Base-by-base conservation (phyloP, 2,113 vertebrate species). In the Sceloporus tristichus region DNA sequence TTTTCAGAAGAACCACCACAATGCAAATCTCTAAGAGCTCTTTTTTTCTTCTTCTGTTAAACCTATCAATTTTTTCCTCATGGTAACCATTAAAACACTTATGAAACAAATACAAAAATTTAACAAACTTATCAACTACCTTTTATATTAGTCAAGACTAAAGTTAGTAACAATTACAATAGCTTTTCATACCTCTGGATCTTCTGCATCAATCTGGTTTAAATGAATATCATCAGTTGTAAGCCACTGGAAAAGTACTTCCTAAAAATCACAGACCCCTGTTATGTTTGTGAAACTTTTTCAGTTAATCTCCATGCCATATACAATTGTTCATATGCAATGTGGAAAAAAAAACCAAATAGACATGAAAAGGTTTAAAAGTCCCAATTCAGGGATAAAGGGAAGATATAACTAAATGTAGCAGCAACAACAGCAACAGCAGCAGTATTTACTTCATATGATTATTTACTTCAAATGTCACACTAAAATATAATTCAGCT, bases 231-330 rank as follows among this genome's bases (percentile, higher is more conserved):
- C 98, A 73, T 96, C 97, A 23, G 98, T 98, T 87, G 98, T 99
- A 18, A 99, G 98, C 99, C 99, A 99, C 91, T 98, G 99, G 93
- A 99, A 98, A 91, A 99, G 96, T 79, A 99, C 98, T 89, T 99
- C 98, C 99, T 99, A 91, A 53, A 88, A 92, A 96, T 1, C 40
- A 86, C 29, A 92, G 71, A 85, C 3, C 27, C 16, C 56, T 70
- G 6, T 0, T 88, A 85, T 53, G 23, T 74, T 90, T 90, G 78
- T 81, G 79, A n/a, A 89, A 1, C 18, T 16, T 23, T 2, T 8
- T 16, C 71, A 79, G 18, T 2, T 54, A 74, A 88, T 53, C 56
- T 38, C 76, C 0, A 0, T 2, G 86, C 5, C 79, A 71, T 25
- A 90, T 54, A 13, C 81, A 53, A 25, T 27, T 38, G 83, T 59